These are phyloP conservation scores for Morpho helenor DNA, from an alignment of 2,888 invertebrate genomes.

Conservation along the genomic window DNA sequence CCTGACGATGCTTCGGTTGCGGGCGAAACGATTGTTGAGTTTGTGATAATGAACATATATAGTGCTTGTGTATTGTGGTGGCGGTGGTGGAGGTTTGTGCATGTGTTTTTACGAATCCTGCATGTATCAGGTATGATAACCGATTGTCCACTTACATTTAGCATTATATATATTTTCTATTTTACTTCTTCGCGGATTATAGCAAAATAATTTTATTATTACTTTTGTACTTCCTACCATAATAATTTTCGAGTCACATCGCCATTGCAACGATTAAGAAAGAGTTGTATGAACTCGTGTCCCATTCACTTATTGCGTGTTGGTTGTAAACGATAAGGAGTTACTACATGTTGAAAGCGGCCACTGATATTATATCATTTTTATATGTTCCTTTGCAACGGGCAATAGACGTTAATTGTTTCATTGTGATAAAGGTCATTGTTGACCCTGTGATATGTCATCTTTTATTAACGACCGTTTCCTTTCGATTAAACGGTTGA, in stretches of 20 bases:
- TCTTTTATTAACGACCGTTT: constrained; percentile 5
- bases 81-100: too few relatives aligned
- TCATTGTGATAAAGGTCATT: constrained; percentile 9
- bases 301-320: constrained; percentile 54
- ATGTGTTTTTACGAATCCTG: too few relatives aligned
- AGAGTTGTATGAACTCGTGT: constrained; percentile 24
- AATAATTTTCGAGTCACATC: constrained; percentile 8
- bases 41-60: too few relatives aligned
- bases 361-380: constrained; percentile 33
- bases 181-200: too few relatives aligned
- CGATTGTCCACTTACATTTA: too few relatives aligned
- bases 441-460: constrained; percentile 14
- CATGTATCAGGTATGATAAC: too few relatives aligned
- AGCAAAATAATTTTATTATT: too few relatives aligned
- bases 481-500: constrained; percentile 5
- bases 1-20: too few relatives aligned
- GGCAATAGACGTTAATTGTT: constrained; percentile 14
- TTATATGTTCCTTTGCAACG: constrained; percentile 16
- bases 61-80: too few relatives aligned
- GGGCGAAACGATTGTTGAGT: too few relatives aligned
- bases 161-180: too few relatives aligned
- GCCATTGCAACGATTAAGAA: constrained; percentile 15
- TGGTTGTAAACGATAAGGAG: constrained; percentile 54
- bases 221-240: too few relatives aligned
- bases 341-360: constrained; percentile 48